Evolutionary conservation across 2,888 invertebrate genomes (phyloP).

Genomic region (Pantelozetes paolii): DNA sequence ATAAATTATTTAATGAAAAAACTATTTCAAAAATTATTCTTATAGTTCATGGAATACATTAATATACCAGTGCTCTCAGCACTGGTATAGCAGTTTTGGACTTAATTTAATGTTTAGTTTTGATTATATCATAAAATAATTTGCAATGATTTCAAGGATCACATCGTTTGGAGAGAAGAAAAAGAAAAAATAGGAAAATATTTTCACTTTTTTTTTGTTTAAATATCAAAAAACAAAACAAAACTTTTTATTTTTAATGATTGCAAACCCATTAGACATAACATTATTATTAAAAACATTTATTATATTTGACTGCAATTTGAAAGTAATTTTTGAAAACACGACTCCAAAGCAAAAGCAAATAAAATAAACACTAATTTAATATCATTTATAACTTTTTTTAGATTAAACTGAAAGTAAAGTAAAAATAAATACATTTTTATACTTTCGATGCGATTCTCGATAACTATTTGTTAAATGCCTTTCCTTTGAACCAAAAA

Average conservation of each 20-base stretch:
- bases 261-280: not conserved
- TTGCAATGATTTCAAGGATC: conserved; percentile 31
- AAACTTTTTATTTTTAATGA: not conserved
- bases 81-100: not conserved
- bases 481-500: no score
- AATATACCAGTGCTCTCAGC: no score
- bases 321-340: not conserved
- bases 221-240: not conserved
- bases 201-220: not conserved
- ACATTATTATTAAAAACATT: not conserved
- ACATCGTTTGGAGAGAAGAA: not conserved
- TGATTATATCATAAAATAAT: conserved; percentile 2
- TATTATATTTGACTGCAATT: not conserved
- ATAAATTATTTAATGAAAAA: conserved; percentile 26
- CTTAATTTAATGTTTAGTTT: conserved; percentile 21
- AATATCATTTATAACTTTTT: not conserved
- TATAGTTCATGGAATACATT: conserved; percentile 10
- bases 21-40: not conserved
- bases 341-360: not conserved
- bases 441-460: not conserved
- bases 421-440: not conserved
- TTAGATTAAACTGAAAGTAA: no score
- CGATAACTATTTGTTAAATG: no score
- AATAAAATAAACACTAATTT: not conserved
- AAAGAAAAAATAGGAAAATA: not conserved